These are phyloP conservation scores for Romanogobio albipinnatus DNA, from an alignment of 2,113 vertebrate genomes.

Conservation along the genomic window DNA sequence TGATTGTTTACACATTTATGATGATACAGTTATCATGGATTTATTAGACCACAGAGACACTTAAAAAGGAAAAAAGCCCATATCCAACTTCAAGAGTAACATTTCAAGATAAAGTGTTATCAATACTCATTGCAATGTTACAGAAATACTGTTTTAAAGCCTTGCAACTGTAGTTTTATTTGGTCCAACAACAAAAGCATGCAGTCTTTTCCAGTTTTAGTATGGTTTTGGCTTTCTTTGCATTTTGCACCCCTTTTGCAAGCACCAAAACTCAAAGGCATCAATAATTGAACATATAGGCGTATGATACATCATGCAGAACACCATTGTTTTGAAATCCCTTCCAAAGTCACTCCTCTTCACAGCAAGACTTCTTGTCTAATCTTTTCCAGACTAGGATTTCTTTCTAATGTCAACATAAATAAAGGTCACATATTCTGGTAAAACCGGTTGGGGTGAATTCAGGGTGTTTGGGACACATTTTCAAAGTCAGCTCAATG, in stretches of 20 bases:
- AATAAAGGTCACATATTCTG: constrained; percentile 5
- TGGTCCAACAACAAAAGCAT: constrained; percentile 9
- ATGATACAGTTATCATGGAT: constrained; percentile 22
- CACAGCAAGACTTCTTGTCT: neutral
- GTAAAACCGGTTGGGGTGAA: neutral
- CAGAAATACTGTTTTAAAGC: constrained; percentile 26
- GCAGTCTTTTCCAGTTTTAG: neutral
- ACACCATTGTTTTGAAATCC: constrained; percentile 11
- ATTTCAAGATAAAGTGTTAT: neutral
- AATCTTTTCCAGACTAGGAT: constrained; percentile 19
- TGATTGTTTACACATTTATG: constrained; percentile 32
- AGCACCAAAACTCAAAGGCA: constrained; percentile 25
- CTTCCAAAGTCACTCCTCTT: neutral
- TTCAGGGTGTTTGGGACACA: too few species aligned
- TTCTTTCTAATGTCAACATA: constrained; percentile 14
- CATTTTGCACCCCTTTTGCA: neutral
- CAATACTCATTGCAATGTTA: constrained; percentile 24
- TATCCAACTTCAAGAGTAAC: neutral
- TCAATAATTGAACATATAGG: neutral
- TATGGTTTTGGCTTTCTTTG: neutral
- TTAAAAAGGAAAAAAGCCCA: constrained; percentile 14
- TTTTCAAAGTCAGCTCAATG: too few species aligned
- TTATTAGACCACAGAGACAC: constrained; percentile 15
- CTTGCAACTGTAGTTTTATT: constrained; percentile 5
- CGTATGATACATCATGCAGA: constrained; percentile 22